Conservation (phyloP, 2,888 invertebrate genomes). For the Patella pellucida region DNA sequence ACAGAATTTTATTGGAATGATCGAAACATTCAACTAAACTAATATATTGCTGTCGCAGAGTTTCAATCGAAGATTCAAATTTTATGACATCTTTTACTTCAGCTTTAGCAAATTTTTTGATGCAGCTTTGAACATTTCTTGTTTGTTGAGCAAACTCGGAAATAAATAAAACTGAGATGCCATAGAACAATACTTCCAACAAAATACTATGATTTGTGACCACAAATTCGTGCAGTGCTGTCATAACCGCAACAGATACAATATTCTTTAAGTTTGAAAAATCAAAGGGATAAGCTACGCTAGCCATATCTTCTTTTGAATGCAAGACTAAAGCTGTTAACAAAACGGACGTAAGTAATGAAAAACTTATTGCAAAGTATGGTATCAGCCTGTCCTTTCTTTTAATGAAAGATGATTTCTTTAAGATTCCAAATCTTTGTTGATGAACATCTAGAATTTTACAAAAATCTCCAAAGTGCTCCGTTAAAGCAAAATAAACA, state of each 20-base stretch:
- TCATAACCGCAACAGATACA: no score
- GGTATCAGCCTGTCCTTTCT: no score
- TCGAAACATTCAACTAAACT: background rate
- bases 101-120: background rate
- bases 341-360: no score
- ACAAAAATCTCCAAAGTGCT: background rate
- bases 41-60: background rate
- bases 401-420: no score
- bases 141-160: background rate
- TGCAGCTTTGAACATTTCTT: background rate
- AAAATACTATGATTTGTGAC: no score
- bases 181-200: no score
- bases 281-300: background rate
- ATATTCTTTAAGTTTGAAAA: background rate
- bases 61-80: background rate
- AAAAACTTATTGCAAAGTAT: no score
- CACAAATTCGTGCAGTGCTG: no score
- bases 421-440: background rate
- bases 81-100: background rate
- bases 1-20: background rate
- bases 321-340: no score
- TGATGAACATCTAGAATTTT: background rate
- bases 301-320: background rate
- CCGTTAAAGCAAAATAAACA: background rate
- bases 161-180: no score